Conservation (phyloP, 2,797 vertebrate species). For the Pantherophis alleghaniensis region DNA sequence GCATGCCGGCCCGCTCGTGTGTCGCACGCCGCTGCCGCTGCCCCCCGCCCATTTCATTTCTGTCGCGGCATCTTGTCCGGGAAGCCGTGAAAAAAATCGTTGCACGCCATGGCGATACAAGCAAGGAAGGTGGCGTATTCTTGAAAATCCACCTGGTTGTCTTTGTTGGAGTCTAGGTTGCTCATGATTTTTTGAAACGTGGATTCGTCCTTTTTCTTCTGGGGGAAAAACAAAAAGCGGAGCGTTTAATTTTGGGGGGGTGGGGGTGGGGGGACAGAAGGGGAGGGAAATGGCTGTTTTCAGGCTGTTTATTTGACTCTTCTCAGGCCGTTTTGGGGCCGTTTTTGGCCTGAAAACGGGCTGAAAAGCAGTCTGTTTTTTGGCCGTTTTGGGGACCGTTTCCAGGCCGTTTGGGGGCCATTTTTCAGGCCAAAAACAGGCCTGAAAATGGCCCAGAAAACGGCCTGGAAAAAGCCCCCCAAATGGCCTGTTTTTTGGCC, state of each 20-base stretch:
- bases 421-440: too few relatives aligned
- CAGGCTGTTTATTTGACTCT: too few relatives aligned
- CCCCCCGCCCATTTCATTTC: constrained; percentile 40
- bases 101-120: constrained; percentile 76
- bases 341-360: too few relatives aligned
- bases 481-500: too few relatives aligned
- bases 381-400: too few relatives aligned
- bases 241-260: background rate
- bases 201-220: constrained; percentile 62
- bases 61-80: constrained; percentile 63
- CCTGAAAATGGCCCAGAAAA: too few relatives aligned
- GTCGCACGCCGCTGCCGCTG: too few relatives aligned
- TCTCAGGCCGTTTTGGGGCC: too few relatives aligned
- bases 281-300: too few relatives aligned
- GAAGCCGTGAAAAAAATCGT: constrained; percentile 71
- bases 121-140: constrained; percentile 76
- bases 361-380: too few relatives aligned
- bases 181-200: constrained; percentile 74
- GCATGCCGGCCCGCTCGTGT: background rate
- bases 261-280: fast-evolving
- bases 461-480: too few relatives aligned
- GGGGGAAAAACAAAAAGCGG: fast-evolving
- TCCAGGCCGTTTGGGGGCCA: too few relatives aligned
- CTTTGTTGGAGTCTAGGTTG: constrained; percentile 75
- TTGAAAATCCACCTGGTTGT: constrained; percentile 79